Evolutionary conservation across 2,797 vertebrate genomes (phyloP).

Genomic region (Pempheris klunzingeri): DNA sequence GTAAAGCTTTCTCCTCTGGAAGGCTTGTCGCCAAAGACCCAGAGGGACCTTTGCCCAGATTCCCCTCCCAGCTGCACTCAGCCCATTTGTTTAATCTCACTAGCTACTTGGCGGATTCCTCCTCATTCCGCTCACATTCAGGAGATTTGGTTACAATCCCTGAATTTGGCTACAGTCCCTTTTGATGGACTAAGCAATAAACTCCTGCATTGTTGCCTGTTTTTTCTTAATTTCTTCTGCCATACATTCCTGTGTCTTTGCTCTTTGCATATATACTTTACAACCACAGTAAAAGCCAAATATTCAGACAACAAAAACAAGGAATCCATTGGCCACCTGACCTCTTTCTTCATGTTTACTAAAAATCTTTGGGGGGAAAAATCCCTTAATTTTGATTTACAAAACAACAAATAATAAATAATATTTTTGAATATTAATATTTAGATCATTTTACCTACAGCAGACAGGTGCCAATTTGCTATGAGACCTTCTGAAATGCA

Average conservation of each 20-base stretch:
- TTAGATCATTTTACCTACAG: background rate
- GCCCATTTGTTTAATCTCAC: conserved; percentile 67
- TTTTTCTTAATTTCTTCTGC: background rate
- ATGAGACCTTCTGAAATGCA: conserved; percentile 39
- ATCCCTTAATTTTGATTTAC: too few relatives aligned
- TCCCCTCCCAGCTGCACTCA: conserved; percentile 37
- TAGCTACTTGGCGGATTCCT: conserved; percentile 64
- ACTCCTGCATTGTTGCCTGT: conserved; percentile 31
- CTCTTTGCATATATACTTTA: background rate
- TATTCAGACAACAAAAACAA: too few relatives aligned
- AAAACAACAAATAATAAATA: too few relatives aligned
- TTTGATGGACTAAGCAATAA: conserved; percentile 35
- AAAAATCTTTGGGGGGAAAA: too few relatives aligned
- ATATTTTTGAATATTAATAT: too few relatives aligned
- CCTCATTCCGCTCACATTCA: conserved; percentile 56
- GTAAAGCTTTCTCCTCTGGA: conserved; percentile 27
- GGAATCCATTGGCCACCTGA: too few relatives aligned
- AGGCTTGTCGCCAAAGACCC: conserved; percentile 38
- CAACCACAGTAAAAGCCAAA: background rate
- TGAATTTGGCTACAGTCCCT: conserved; percentile 42
- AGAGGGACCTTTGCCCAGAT: conserved; percentile 57
- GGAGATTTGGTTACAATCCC: conserved; percentile 61
- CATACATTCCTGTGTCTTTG: background rate
- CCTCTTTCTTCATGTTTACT: too few relatives aligned
- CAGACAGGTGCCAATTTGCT: background rate